Evolutionary conservation across 2,113 vertebrate genomes (phyloP).

Genomic region (Colistium nudipinnis): DNA sequence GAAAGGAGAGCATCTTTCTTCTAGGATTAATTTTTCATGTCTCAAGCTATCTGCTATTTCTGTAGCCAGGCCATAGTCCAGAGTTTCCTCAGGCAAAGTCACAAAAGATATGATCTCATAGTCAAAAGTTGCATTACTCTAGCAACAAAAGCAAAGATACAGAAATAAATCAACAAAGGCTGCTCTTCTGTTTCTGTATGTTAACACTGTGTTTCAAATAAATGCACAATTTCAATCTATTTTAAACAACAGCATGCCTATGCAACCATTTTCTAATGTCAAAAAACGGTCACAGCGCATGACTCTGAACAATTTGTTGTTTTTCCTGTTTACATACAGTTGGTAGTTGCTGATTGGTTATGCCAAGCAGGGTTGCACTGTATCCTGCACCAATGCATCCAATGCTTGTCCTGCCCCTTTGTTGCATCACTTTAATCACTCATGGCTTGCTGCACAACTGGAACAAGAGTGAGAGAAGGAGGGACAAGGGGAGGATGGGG

Average conservation of each 20-base stretch:
- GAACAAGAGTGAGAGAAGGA: slow-evolving; percentile 50
- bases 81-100: not conserved
- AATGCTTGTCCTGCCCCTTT: slow-evolving; percentile 61
- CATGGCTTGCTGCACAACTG: slow-evolving; percentile 70
- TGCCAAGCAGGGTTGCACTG: not conserved
- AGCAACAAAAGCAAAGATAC: not conserved
- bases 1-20: not conserved
- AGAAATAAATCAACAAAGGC: not conserved
- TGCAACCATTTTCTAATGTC: not conserved
- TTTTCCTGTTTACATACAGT: slow-evolving; percentile 55
- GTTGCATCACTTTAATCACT: slow-evolving; percentile 75
- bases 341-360: slow-evolving; percentile 38
- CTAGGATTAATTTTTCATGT: not conserved
- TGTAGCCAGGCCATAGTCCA: not conserved
- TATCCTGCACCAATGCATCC: slow-evolving; percentile 23
- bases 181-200: not conserved
- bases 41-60: not conserved
- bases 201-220: not conserved
- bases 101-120: not conserved
- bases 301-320: not conserved
- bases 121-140: not conserved
- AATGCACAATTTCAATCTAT: rapidly evolving
- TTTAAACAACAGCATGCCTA: not conserved
- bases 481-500: slow-evolving; percentile 23
- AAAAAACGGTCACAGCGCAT: slow-evolving; percentile 24